phyloP scores from a whole-genome alignment of 1,140 invertebrate species.

The Vanessa tameamea region DNA sequence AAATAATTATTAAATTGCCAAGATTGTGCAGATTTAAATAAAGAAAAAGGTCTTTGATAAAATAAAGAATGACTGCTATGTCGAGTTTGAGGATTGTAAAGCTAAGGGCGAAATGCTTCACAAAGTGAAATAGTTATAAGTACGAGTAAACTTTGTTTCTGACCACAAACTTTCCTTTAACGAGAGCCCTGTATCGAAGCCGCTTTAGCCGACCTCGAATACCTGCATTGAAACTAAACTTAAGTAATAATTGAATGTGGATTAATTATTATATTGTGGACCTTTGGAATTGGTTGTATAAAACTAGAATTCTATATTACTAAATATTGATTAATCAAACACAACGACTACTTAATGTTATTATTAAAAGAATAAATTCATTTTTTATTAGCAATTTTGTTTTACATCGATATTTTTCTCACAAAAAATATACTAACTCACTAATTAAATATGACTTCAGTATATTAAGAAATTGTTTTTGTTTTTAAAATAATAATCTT shows the following conservation, averaged over 20 bases:
- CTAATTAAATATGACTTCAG: too few species aligned
- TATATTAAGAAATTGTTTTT: too few species aligned
- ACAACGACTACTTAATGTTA: too few species aligned
- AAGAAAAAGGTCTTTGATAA: neutral
- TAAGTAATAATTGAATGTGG: constrained; percentile 10
- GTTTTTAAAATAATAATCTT: too few species aligned
- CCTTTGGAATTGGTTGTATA: neutral
- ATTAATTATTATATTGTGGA: constrained; percentile 6
- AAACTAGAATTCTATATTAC: neutral
- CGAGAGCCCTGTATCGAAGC: constrained; percentile 20
- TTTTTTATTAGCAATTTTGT: too few species aligned
- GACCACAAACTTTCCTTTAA: constrained; percentile 28
- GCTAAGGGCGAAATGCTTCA: constrained; percentile 20
- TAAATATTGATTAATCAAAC: too few species aligned
- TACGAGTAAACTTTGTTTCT: constrained; percentile 26
- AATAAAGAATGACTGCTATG: neutral
- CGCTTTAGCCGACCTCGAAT: constrained; percentile 20
- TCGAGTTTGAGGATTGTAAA: neutral
- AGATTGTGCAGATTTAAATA: neutral
- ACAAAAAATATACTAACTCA: too few species aligned
- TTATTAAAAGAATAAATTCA: too few species aligned
- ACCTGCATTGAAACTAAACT: constrained; percentile 21
- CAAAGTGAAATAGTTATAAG: constrained; percentile 39
- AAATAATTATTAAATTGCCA: neutral
- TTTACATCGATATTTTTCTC: too few species aligned